Conservation (phyloP, 2,113 vertebrate genomes). For the Ancistrus triradiatus region DNA sequence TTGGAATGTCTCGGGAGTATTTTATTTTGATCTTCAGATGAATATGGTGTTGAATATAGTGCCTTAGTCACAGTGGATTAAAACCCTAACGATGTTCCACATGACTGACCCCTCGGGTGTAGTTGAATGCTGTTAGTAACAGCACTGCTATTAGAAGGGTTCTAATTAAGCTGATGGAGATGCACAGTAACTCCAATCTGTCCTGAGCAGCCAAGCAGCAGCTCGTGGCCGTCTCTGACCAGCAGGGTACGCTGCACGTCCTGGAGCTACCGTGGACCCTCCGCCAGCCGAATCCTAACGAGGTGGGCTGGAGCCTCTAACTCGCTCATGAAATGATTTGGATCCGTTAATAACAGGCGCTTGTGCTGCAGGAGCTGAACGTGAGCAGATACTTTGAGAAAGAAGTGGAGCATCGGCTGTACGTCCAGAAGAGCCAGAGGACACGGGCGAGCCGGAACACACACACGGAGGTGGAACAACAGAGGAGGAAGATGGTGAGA, state of each 20-base stretch:
- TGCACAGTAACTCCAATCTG: neutral
- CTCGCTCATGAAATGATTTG: too few relatives aligned
- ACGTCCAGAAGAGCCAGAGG: constrained; percentile 61
- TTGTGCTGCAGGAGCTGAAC: constrained; percentile 57
- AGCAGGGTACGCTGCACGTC: constrained; percentile 76
- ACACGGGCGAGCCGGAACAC: constrained; percentile 57
- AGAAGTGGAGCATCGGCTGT: constrained; percentile 73
- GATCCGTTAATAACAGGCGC: too few relatives aligned
- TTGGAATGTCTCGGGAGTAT: too few relatives aligned
- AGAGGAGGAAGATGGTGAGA: constrained; percentile 65
- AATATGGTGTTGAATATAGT: too few relatives aligned
- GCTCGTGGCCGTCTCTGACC: constrained; percentile 80
- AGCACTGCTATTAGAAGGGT: too few relatives aligned
- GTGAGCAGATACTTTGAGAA: constrained; percentile 75
- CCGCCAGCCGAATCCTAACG: constrained; percentile 63
- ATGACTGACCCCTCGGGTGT: too few relatives aligned
- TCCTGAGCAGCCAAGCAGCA: constrained; percentile 73
- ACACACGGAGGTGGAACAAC: constrained; percentile 52
- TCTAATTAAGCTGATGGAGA: too few relatives aligned
- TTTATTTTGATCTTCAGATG: too few relatives aligned
- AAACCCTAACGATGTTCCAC: too few relatives aligned
- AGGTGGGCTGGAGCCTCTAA: constrained; percentile 66
- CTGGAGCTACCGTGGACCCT: constrained; percentile 79
- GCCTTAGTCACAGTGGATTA: too few relatives aligned
- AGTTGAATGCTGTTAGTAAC: too few relatives aligned